Base-by-base conservation (phyloP, 1,140 invertebrate genomes). In the Nylanderia fulva region DNA sequence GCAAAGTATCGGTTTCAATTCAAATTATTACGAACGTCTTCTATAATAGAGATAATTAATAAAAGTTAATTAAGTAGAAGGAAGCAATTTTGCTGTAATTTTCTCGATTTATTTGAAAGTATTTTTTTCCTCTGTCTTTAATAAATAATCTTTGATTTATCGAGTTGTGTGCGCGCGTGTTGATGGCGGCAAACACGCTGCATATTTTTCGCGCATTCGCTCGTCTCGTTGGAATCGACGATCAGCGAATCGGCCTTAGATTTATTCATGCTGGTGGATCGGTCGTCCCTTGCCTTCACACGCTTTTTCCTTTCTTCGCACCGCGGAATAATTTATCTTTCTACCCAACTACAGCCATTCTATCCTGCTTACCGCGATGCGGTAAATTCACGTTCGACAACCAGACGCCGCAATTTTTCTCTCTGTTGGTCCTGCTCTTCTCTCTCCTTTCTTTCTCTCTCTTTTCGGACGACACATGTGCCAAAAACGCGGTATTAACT, bases 321-420 rank as follows among this genome's bases (percentile, higher is more conserved):
- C 42, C 61, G 45, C 76, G 56, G 58, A 33, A 39, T 71, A 82
- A 82, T 82, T 82, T 68, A 82, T 82, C 77, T 82, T 77, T 58
- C 64, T n/a, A 18, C 33, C 39, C 66, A 42, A 58, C 18, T 56
- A 21, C 33, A 56, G 15, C 36, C 33, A 24, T 33, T 21, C 15
- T 2, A 1, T 27, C 7, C 0, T 42, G 18, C 8, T 33, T 45
- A 42, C 36, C 66, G 45, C 71, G 85, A 52, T 84, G 66, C 66
- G 52, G 66, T 33, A 33, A 33, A 85, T 79, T 76, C 72, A 24
- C 80, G 61, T 86, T 85, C 72, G 64, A 79, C 83, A 66, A 54
- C 42, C 27, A 52, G 66, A 76, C 63, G 63, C 56, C 72, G 85
- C 64, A 77, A 86, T 63, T 68, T 86, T 85, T 85, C 48, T 85